A percentile compares a stretch with the other conserved stretches of the same genome.
phyloP scores from a whole-genome alignment of 2,113 vertebrate genomes.

The human (Homo sapiens) region GRCh38 chr3:24025001-24025500 shows the following conservation, averaged over 20 bases:
- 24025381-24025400: background rate
- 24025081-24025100: slow-evolving; percentile 2
- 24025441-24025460: background rate
- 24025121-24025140: background rate
- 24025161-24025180: background rate
- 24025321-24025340: background rate
- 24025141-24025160: slow-evolving; percentile 14
- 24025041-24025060: slow-evolving; percentile 27
- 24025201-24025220: background rate
- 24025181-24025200: background rate
- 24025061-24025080: slow-evolving; percentile 13
- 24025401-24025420: background rate
- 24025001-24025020: slow-evolving; percentile 27
- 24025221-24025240: background rate
- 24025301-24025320: background rate
- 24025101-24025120: background rate
- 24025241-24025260: background rate
- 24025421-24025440: background rate
- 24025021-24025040: slow-evolving; percentile 42
- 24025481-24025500: background rate
- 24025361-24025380: background rate
- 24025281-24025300: background rate
- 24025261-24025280: background rate
- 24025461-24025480: background rate
- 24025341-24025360: background rate